Conservation (phyloP, 2,888 invertebrate species). For the Apodemia hepburni region DNA sequence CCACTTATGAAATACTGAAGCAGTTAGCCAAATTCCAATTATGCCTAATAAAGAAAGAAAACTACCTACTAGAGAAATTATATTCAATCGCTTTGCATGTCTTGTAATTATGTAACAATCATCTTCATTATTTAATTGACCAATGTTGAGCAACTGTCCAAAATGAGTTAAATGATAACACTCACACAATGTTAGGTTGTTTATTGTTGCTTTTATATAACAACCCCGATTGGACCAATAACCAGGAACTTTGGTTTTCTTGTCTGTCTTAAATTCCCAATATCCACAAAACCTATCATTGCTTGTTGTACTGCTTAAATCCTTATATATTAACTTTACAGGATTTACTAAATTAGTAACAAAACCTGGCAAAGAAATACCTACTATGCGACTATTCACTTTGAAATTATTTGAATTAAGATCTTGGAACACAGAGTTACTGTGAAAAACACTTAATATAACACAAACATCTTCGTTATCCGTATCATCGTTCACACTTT, state of each 20-base stretch:
- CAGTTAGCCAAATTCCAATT: slow-evolving; percentile 79
- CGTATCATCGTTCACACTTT: slow-evolving; percentile 31
- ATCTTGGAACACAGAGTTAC: slow-evolving; percentile 77
- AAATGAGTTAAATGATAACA: slow-evolving; percentile 82
- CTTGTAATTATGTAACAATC: slow-evolving; percentile 32
- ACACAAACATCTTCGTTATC: slow-evolving; percentile 49
- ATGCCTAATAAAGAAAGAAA: slow-evolving; percentile 80
- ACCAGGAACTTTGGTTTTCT: slow-evolving; percentile 44
- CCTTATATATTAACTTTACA: slow-evolving; percentile 74
- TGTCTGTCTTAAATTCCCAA: slow-evolving; percentile 73
- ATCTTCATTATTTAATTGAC: slow-evolving; percentile 31
- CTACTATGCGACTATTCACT: slow-evolving; percentile 76
- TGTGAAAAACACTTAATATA: slow-evolving; percentile 75
- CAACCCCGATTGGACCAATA: slow-evolving; percentile 81
- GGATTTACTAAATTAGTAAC: slow-evolving; percentile 74
- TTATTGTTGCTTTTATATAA: slow-evolving; percentile 46
- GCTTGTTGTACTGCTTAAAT: slow-evolving; percentile 37
- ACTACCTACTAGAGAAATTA: slow-evolving; percentile 80
- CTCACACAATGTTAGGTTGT: slow-evolving; percentile 56
- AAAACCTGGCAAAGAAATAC: slow-evolving; percentile 80
- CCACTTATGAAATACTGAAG: slow-evolving; percentile 79
- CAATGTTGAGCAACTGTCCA: slow-evolving; percentile 73
- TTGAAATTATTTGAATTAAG: slow-evolving; percentile 41
- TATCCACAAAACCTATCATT: slow-evolving; percentile 67
- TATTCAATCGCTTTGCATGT: slow-evolving; percentile 71